phyloP scores from a whole-genome alignment of 1,140 invertebrate species.

The Procambarus virginalis region DNA sequence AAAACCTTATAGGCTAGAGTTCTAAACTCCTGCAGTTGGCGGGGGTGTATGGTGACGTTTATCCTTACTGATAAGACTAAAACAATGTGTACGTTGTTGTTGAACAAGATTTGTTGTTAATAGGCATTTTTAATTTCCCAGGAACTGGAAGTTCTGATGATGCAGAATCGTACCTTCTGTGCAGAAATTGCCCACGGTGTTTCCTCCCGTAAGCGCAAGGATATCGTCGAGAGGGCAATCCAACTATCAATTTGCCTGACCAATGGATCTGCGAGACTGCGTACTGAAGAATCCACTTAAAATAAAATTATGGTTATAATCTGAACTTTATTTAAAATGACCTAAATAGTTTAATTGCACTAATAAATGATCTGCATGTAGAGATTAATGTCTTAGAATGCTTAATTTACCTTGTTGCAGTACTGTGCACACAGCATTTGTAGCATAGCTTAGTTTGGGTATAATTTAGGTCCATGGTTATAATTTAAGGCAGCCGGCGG shows the following conservation, averaged over 20 bases:
- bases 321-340: neutral
- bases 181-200: slow-evolving; percentile 98
- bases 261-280: slow-evolving; percentile 95
- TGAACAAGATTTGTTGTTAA: neutral
- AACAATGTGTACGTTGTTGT: neutral
- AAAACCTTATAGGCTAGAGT: slow-evolving; percentile 21
- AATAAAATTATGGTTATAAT: neutral
- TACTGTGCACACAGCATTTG: too few relatives aligned
- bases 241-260: slow-evolving; percentile 96
- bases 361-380: too few relatives aligned
- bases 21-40: slow-evolving; percentile 25
- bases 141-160: slow-evolving; percentile 98
- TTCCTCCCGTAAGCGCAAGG: slow-evolving; percentile 96
- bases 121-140: slow-evolving; percentile 73
- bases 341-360: too few relatives aligned
- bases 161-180: slow-evolving; percentile 98
- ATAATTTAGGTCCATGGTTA: too few relatives aligned
- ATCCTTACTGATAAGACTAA: neutral
- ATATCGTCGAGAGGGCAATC: slow-evolving; percentile 96
- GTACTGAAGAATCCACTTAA: slow-evolving; percentile 98
- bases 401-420: too few relatives aligned
- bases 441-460: too few relatives aligned
- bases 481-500: too few relatives aligned
- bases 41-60: neutral
- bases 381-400: too few relatives aligned